A percentile compares a stretch with the other conserved stretches of the same genome.
These are phyloP conservation scores for Crocidura indochinensis DNA, from an alignment of 2,797 vertebrate genomes.

Conservation along the genomic window DNA sequence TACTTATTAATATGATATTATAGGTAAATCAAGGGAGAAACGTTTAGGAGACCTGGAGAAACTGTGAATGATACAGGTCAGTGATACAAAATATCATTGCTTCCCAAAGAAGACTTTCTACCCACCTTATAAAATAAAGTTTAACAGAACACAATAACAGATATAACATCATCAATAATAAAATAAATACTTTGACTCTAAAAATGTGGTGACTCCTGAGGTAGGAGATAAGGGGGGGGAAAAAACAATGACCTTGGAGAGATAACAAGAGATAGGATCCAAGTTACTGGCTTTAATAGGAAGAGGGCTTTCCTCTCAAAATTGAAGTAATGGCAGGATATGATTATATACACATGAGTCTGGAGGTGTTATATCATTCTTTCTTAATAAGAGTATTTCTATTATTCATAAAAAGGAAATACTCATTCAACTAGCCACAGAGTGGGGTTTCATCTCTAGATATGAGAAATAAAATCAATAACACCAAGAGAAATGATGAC, in stretches of 20 bases:
- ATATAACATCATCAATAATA: neutral
- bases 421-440: neutral
- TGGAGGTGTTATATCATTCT: neutral
- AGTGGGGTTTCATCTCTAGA: neutral
- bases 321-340: neutral
- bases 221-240: neutral
- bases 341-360: neutral
- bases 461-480: neutral
- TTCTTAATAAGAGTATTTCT: neutral
- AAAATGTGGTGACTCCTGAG: neutral
- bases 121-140: neutral
- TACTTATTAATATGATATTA: neutral
- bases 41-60: neutral
- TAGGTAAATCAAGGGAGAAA: neutral
- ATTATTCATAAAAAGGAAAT: conserved; percentile 3
- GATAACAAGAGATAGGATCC: neutral
- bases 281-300: neutral
- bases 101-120: neutral
- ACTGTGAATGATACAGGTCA: neutral
- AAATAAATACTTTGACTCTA: neutral
- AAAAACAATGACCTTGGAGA: neutral
- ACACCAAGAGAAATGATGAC: neutral
- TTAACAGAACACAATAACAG: neutral
- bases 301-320: neutral
- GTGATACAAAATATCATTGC: neutral